phyloP scores from a whole-genome alignment of 2,797 vertebrate genomes.

The Xenopus petersii region DNA sequence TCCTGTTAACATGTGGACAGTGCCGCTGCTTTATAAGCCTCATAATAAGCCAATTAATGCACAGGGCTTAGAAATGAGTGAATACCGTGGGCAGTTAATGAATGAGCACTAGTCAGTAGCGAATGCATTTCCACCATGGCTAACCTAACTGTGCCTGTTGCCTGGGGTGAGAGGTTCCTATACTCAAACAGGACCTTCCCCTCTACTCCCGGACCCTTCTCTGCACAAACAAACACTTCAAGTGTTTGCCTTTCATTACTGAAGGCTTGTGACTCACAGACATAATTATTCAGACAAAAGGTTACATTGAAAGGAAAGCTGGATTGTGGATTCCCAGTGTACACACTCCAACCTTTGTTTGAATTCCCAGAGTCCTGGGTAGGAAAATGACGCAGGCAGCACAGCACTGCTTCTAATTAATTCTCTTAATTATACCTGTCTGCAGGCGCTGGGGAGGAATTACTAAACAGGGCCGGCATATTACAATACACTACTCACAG shows the following conservation, averaged over 20 bases:
- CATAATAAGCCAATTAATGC: too few species aligned
- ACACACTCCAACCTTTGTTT: slow-evolving; percentile 13
- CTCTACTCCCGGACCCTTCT: slow-evolving; percentile 24
- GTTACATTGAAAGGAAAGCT: slow-evolving; percentile 2
- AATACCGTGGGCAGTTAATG: too few species aligned
- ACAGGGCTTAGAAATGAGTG: too few species aligned
- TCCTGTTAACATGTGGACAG: too few species aligned
- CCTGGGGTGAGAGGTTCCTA: not conserved
- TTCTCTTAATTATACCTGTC: slow-evolving; percentile 33
- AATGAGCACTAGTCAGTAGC: too few species aligned
- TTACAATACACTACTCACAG: too few species aligned
- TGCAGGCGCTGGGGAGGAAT: not conserved
- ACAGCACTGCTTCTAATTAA: slow-evolving; percentile 7
- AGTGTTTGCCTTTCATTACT: slow-evolving; percentile 27
- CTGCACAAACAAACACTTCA: slow-evolving; percentile 4
- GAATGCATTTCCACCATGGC: too few species aligned
- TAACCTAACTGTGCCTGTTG: not conserved
- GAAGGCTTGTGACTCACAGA: slow-evolving; percentile 33
- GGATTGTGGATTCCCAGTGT: not conserved
- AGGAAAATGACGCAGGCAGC: slow-evolving; percentile 22
- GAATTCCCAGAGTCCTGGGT: slow-evolving; percentile 4
- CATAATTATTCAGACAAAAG: slow-evolving; percentile 31
- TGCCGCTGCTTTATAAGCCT: too few species aligned
- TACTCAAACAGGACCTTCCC: slow-evolving; percentile 5
- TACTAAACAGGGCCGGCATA: too few species aligned